A percentile compares a stretch with the other conserved stretches of the same genome.
phyloP scores from a whole-genome alignment of 1,140 invertebrate genomes.

The Metopolophium dirhodum region DNA sequence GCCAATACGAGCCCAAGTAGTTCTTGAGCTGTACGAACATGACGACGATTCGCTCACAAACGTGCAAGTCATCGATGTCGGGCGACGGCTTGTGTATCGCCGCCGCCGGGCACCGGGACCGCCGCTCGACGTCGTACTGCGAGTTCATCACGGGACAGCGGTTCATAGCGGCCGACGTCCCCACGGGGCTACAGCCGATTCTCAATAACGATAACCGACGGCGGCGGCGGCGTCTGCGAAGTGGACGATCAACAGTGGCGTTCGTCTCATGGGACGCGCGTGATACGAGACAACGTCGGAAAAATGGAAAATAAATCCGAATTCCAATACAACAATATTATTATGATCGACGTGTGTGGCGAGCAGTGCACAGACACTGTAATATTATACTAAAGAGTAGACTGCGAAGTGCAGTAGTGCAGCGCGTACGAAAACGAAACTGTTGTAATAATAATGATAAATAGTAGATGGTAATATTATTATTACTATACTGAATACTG shows the following conservation, averaged over 20 bases:
- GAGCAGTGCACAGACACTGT: no score
- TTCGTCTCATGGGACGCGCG: constrained; percentile 38
- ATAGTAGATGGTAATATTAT: not conserved
- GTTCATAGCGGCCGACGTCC: not conserved
- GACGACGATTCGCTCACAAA: constrained; percentile 24
- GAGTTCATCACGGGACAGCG: constrained; percentile 5
- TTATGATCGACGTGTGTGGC: not conserved
- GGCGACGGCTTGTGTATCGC: not conserved
- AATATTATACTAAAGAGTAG: no score
- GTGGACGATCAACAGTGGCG: not conserved
- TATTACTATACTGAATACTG: not conserved
- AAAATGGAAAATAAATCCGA: not conserved
- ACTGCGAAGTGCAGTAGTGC: no score
- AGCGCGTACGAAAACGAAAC: not conserved
- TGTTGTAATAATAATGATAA: not conserved
- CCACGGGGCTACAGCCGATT: not conserved
- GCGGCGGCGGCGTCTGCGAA: not conserved
- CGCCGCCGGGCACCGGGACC: not conserved
- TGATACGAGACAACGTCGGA: not conserved
- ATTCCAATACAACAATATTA: not conserved
- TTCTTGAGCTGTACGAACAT: constrained; percentile 38
- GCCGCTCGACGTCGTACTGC: not conserved
- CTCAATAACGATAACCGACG: not conserved
- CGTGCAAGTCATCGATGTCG: not conserved
- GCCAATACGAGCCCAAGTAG: constrained; percentile 32